phyloP scores from a whole-genome alignment of 2,797 vertebrate genomes.

The Crenichthys baileyi region DNA sequence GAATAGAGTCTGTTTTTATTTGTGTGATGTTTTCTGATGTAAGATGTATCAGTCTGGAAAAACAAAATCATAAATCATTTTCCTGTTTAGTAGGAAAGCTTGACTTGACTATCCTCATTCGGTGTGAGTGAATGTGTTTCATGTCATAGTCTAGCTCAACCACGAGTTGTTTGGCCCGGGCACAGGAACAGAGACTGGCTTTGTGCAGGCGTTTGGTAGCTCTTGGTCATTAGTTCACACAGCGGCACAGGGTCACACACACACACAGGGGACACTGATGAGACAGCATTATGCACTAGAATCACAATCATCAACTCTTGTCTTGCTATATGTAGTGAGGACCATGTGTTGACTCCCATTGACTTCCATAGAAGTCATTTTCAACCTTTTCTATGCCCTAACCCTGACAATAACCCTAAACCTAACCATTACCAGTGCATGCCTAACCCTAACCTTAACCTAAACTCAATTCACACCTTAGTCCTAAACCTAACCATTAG shows the following conservation, averaged over 20 bases:
- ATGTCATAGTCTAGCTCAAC: conserved; percentile 59
- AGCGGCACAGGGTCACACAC: conserved; percentile 51
- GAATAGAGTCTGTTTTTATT: not conserved
- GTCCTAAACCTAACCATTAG: too few species aligned
- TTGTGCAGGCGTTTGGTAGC: conserved; percentile 64
- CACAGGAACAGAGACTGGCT: conserved; percentile 67
- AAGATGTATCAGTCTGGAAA: conserved; percentile 1
- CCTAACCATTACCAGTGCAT: too few species aligned
- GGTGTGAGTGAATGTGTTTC: conserved; percentile 11
- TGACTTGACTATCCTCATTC: not conserved
- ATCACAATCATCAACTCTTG: conserved; percentile 70
- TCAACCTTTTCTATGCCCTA: too few species aligned
- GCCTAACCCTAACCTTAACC: too few species aligned
- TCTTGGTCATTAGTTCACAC: conserved; percentile 75
- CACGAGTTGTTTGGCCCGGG: conserved; percentile 70
- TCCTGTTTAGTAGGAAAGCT: not conserved
- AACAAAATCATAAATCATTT: conserved; percentile 16
- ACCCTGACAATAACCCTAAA: too few species aligned
- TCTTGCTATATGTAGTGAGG: too few species aligned
- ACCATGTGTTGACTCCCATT: too few species aligned
- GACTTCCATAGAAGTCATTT: too few species aligned
- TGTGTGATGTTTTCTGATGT: not conserved
- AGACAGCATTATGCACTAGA: conserved; percentile 53
- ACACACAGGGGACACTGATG: conserved; percentile 40
- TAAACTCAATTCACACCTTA: too few species aligned